A percentile compares a stretch with the other conserved stretches of the same genome.
Conservation (phyloP, 1,140 invertebrate species). For the Drosophila neocordata region DNA sequence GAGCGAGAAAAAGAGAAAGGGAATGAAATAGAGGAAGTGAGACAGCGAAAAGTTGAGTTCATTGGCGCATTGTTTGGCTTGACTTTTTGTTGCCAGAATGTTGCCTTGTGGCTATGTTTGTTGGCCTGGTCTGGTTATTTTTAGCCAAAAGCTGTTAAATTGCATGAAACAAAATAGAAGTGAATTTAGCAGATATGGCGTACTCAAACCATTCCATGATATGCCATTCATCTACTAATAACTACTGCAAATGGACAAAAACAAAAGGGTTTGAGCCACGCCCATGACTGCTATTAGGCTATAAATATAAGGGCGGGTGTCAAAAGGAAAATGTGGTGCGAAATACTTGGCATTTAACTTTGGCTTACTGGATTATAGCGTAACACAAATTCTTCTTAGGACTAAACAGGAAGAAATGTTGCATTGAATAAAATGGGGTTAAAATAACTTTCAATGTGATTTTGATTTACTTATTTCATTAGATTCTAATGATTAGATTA, state of each 20-base stretch:
- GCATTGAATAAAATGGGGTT: background rate
- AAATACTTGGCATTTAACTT: slow-evolving; percentile 54
- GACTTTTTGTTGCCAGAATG: slow-evolving; percentile 72
- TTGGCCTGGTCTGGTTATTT: slow-evolving; percentile 66
- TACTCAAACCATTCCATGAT: slow-evolving; percentile 11
- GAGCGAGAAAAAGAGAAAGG: background rate
- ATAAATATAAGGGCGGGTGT: slow-evolving; percentile 70
- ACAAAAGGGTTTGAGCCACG: slow-evolving; percentile 15
- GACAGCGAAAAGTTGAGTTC: slow-evolving; percentile 8
- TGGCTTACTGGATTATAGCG: slow-evolving; percentile 13
- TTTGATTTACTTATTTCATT: background rate
- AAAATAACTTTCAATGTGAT: background rate
- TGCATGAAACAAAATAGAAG: slow-evolving; percentile 71
- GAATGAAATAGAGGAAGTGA: background rate
- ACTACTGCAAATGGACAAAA: slow-evolving; percentile 42
- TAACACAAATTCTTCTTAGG: slow-evolving; percentile 18
- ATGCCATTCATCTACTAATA: slow-evolving; percentile 30
- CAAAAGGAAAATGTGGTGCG: slow-evolving; percentile 57
- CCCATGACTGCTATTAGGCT: slow-evolving; percentile 30
- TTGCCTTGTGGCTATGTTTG: slow-evolving; percentile 25
- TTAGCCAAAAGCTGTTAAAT: slow-evolving; percentile 81
- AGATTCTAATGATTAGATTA: too few relatives aligned
- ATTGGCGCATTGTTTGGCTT: slow-evolving; percentile 70
- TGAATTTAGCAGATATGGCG: slow-evolving; percentile 12
- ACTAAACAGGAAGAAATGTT: slow-evolving; percentile 34